These are phyloP conservation scores for Pogonomyrmex barbatus DNA, from an alignment of 1,140 invertebrate genomes.

Conservation along the genomic window DNA sequence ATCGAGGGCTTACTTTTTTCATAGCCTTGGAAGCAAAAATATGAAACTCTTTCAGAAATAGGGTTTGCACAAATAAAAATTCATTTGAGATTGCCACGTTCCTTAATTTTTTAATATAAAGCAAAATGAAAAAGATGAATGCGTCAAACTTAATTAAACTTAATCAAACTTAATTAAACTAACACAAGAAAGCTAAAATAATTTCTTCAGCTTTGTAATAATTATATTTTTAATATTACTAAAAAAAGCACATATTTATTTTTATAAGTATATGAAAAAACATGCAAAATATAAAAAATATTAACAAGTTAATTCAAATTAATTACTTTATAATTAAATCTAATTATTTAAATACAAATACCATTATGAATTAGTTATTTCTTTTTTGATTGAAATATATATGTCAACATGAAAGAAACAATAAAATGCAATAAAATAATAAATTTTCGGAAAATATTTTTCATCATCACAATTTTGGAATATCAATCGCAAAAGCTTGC, in stretches of 20 bases:
- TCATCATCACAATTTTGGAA: not conserved
- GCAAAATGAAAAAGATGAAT: slow-evolving; percentile 20
- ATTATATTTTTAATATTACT: not conserved
- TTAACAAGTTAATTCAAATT: not conserved
- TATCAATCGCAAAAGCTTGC: not conserved
- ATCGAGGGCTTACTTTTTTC: not conserved
- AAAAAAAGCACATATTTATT: not conserved
- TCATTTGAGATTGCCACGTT: not conserved
- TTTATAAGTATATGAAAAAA: not conserved
- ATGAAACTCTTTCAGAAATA: not conserved
- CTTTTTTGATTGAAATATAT: not conserved
- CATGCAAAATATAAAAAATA: not conserved
- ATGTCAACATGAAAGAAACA: not conserved
- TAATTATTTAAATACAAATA: not conserved
- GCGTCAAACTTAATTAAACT: slow-evolving; percentile 13
- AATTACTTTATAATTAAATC: slow-evolving; percentile 2
- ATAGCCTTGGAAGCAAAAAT: not conserved
- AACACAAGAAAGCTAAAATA: not conserved
- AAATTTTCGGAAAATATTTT: not conserved
- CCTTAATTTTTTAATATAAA: slow-evolving; percentile 6
- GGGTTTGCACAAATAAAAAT: not conserved
- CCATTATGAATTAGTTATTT: not conserved
- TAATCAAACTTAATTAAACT: slow-evolving; percentile 32
- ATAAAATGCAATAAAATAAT: not conserved
- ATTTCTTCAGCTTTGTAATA: not conserved